A percentile compares a stretch with the other conserved stretches of the same genome.
Evolutionary conservation across 2,888 invertebrate genomes (phyloP).

Genomic region (Protonemura montana): DNA sequence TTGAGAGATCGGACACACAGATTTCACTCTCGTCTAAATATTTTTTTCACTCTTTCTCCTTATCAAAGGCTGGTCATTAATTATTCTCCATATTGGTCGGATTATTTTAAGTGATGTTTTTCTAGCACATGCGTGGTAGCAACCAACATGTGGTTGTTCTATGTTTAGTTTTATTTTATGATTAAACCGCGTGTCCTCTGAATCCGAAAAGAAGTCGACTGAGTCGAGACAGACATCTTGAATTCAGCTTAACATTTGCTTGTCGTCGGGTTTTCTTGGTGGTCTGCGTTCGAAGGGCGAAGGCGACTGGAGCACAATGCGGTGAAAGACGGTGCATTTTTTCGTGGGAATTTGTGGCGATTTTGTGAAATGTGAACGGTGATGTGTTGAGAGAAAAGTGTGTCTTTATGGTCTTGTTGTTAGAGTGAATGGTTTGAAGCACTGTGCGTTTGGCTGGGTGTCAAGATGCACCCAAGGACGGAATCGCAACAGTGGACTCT

Average conservation of each 20-base stretch:
- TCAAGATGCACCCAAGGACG: conserved; percentile 14
- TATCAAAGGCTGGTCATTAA: background rate
- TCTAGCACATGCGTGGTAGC: conserved; percentile 9
- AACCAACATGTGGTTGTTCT: background rate
- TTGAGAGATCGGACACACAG: background rate
- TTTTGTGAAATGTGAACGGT: background rate
- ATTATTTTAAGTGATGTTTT: conserved; percentile 12
- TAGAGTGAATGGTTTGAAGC: background rate
- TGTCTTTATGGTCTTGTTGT: background rate
- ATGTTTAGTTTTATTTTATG: background rate
- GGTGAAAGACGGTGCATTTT: background rate
- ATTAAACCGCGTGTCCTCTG: conserved; percentile 22
- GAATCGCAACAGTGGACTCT: background rate
- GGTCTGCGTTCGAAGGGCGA: background rate
- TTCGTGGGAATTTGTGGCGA: background rate
- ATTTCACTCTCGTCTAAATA: background rate
- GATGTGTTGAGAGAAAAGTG: background rate
- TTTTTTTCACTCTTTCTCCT: background rate
- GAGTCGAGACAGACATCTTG: conserved; percentile 16
- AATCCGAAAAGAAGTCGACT: background rate
- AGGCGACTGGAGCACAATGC: background rate
- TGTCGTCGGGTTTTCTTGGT: background rate
- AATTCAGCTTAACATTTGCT: background rate
- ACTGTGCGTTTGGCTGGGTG: background rate
- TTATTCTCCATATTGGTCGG: conserved; percentile 12